phyloP scores from a whole-genome alignment of 2,888 invertebrate species.

The Cantharis nigra region DNA sequence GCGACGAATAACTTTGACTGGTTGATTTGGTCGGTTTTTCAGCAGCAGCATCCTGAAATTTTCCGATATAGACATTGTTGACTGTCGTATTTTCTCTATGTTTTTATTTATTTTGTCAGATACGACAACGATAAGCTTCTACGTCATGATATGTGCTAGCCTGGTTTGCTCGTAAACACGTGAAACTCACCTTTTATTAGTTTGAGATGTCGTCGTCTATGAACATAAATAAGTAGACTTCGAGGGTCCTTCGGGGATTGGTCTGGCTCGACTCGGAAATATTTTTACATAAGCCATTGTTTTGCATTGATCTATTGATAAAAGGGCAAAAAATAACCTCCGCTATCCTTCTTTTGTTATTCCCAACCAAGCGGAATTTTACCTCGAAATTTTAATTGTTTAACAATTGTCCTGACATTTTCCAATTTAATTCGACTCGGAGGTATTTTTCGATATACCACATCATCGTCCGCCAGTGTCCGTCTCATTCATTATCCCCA shows the following conservation, averaged over 20 bases:
- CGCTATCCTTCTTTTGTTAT: background rate
- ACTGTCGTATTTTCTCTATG: conserved; percentile 1
- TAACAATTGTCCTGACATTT: background rate
- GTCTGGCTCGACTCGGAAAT: background rate
- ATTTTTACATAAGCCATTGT: background rate
- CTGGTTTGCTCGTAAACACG: conserved; percentile 12
- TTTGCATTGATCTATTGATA: background rate
- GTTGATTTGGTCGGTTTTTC: background rate
- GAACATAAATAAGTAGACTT: conserved; percentile 6
- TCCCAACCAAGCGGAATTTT: background rate
- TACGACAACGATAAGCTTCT: conserved; percentile 10
- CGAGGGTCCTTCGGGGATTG: conserved; percentile 4
- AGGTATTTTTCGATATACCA: background rate
- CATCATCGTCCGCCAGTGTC: background rate
- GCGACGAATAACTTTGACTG: background rate
- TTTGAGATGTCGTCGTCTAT: conserved; percentile 6
- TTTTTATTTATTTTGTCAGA: conserved; percentile 5
- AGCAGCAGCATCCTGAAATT: background rate
- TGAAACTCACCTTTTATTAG: conserved; percentile 9
- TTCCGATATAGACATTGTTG: background rate
- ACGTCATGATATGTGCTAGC: conserved; percentile 2
- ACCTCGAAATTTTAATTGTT: background rate
- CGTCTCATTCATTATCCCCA: too few species aligned
- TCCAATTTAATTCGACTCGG: background rate
- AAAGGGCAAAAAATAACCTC: background rate